Evolutionary conservation across 2,797 vertebrate species (phyloP), one percentile per base, ranked within the genome.

Genomic region (Galaxias olidus): DNA sequence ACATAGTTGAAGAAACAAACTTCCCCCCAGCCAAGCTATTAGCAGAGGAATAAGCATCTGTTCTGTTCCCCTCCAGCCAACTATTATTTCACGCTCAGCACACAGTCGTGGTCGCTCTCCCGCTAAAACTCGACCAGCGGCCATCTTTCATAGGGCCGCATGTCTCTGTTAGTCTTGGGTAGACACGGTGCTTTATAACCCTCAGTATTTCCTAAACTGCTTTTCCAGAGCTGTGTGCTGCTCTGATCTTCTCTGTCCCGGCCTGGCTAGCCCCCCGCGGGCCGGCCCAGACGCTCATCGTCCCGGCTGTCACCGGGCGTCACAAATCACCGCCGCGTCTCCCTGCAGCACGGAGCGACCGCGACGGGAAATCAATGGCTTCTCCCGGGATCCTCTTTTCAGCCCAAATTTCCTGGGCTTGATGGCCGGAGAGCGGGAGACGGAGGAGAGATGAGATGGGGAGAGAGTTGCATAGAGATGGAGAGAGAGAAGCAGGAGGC

Each of bases 301-400:
- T 41, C 78, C 79, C 20, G 17, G 56, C 51, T 69, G 65, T 73
- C 74, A 69, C 54, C 19, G 64, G 81, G 75, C 74, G 66, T 79
- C 88, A 89, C 88, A 88, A 88, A 89, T 90, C 88, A 84, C 79
- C 63, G 66, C 74, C 79, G 78, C 70, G 68, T 83, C 71, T 86
- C 62, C 62, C 76, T 77, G 73, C 63, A 76, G 75, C 65, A 74
- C 57, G 54, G 66, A 56, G 61, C 68, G 60, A 66, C 70, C 49
- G 19, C 63, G 86, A 88, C 81, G 76, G 82, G 74, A 90, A 90
- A 90, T 92, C 87, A 84, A 90, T 91, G 79, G 68, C 65, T 67
- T 79, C 84, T 88, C 82, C 67, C 73, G 75, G 79, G 77, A 81
- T 71, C 72, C 81, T 90, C 83, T 78, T 30, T 87, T 91, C 87